These are phyloP conservation scores for Regulus satrapa DNA, from an alignment of 2,113 vertebrate genomes.

Conservation along the genomic window DNA sequence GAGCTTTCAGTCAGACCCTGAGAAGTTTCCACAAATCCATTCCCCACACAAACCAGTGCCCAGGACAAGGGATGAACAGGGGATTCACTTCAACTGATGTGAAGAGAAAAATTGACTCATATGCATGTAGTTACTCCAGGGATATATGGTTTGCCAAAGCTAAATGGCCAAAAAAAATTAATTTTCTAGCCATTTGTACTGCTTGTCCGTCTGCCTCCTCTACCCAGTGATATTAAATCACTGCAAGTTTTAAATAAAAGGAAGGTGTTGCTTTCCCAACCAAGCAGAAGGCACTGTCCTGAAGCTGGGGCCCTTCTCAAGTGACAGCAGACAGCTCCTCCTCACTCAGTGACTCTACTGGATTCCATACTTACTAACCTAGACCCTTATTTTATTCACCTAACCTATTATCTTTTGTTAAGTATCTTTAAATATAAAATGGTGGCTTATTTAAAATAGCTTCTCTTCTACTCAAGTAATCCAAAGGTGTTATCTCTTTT, in stretches of 20 bases:
- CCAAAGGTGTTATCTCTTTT: not conserved
- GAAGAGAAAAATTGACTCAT: not conserved
- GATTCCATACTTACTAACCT: not conserved
- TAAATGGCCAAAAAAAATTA: not conserved
- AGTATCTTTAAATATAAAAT: not conserved
- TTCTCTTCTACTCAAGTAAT: not conserved
- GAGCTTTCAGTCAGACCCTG: no score
- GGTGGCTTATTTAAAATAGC: not conserved
- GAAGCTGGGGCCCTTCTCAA: not conserved
- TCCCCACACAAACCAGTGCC: not conserved
- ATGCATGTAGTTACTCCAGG: fast-evolving
- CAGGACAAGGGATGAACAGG: not conserved
- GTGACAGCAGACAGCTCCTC: not conserved
- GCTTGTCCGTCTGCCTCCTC: not conserved
- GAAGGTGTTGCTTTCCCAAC: not conserved
- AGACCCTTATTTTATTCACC: not conserved
- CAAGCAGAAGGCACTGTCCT: fast-evolving
- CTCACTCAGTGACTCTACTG: not conserved
- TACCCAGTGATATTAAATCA: not conserved
- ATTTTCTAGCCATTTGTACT: not conserved
- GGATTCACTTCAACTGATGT: fast-evolving
- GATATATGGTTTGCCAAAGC: not conserved
- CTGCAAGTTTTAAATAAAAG: not conserved
- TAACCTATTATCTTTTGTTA: not conserved
- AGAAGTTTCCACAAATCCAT: no score